Evolutionary conservation across 2,113 vertebrate genomes (phyloP).

Genomic region (Actenoides lindsayi): DNA sequence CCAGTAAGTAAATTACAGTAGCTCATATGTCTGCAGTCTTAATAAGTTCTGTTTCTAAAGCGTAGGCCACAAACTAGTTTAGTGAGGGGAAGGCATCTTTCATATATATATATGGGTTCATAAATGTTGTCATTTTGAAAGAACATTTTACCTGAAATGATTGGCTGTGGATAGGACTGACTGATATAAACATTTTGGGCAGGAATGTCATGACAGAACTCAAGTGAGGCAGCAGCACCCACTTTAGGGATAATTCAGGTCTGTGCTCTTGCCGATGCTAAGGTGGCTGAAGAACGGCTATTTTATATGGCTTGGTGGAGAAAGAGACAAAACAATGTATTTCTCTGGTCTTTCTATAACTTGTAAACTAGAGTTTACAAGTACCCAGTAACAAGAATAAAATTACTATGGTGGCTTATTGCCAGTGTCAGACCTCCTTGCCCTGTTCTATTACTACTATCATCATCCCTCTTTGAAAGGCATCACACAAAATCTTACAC

Average conservation of each 20-base stretch:
- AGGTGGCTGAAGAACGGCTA: not conserved
- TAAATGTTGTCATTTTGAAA: not conserved
- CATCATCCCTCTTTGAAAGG: not conserved
- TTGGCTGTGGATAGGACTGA: not conserved
- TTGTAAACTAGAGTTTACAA: not conserved
- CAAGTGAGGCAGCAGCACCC: not conserved
- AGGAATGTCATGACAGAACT: not conserved
- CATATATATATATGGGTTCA: not conserved
- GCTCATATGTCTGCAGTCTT: not conserved
- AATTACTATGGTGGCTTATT: not conserved
- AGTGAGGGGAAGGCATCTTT: not conserved
- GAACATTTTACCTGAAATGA: not conserved
- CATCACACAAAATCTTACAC: not conserved
- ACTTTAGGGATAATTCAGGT: not conserved
- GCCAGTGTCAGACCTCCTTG: not conserved
- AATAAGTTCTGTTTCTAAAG: not conserved
- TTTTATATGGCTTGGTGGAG: not conserved
- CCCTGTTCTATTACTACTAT: not conserved
- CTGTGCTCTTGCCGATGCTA: not conserved
- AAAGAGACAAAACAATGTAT: not conserved
- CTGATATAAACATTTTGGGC: not conserved
- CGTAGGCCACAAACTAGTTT: not conserved
- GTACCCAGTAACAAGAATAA: not conserved
- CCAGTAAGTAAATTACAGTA: slow-evolving; percentile 30
- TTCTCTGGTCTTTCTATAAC: not conserved